Conservation (phyloP, 2,888 invertebrate species). For the Nemapogon koenigi region DNA sequence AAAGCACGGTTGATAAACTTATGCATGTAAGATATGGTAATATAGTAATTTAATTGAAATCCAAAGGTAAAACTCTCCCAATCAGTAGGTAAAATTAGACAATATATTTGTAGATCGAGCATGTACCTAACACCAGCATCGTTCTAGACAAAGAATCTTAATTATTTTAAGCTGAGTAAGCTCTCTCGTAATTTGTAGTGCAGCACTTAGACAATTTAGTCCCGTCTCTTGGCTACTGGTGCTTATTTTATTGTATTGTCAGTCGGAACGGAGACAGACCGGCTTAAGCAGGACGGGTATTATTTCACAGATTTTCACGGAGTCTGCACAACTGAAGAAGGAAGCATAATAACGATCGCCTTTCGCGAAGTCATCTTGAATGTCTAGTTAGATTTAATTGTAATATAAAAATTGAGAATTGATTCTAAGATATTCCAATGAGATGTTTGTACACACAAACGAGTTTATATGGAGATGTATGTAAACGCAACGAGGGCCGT, state of each 20-base stretch:
- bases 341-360: slow-evolving; percentile 25
- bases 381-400: neutral
- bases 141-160: slow-evolving; percentile 45
- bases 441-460: slow-evolving; percentile 1
- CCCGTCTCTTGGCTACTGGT: slow-evolving; percentile 15
- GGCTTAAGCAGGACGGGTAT: slow-evolving; percentile 23
- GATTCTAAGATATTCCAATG: neutral
- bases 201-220: slow-evolving; percentile 29
- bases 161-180: slow-evolving; percentile 48
- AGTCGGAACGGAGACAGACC: slow-evolving; percentile 23
- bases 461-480: neutral
- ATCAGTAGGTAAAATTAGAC: too few relatives aligned
- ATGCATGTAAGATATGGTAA: too few relatives aligned
- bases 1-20: too few relatives aligned
- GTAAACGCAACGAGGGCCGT: slow-evolving; percentile 5
- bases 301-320: slow-evolving; percentile 50
- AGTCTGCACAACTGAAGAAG: slow-evolving; percentile 31
- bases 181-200: slow-evolving; percentile 23
- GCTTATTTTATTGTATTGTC: slow-evolving; percentile 55
- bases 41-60: too few relatives aligned
- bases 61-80: too few relatives aligned
- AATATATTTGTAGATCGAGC: too few relatives aligned
- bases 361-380: slow-evolving; percentile 7
- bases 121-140: slow-evolving; percentile 3
- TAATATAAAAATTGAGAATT: neutral